Base-by-base conservation (phyloP, 37 sponge, comb jelly and placozoan species). In the Agelas oroides region DNA sequence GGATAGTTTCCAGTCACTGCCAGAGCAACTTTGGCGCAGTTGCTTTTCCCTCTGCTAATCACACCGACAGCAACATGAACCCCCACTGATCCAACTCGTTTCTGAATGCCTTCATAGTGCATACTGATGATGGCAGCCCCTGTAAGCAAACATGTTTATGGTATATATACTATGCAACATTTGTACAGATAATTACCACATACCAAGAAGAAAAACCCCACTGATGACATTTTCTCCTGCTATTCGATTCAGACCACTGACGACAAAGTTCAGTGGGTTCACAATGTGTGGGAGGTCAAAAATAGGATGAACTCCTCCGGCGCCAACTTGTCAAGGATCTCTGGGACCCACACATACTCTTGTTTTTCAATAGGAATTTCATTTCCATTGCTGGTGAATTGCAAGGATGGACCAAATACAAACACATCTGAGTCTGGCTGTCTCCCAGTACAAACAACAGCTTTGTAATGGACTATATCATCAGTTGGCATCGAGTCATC, bases 371-470 rank as follows among this genome's bases (percentile, higher is more conserved):
- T 5, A 24, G 68, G 70, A 25, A 80, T 64, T 8, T 14, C 57
- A 1, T 32, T 11, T n/a, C 80, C 80, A 68, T 80, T 35, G 21
- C 16, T 18, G 1, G 1, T 2, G 37, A 80, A 24, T 17, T 80
- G 80, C 20, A 80, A 20, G 0, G 37, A 31, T 30, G 80, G 80
- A 17, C 80, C 80, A 66, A 80, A 53, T 21, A 80, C 69, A 67
- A 63, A 80, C 52, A 80, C 68, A 31, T 80, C 57, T 67, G 80
- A 80, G 17, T 57, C 80, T 52, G 30, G 32, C 24, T 80, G 80
- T 13, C 37, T 56, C 8, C 80, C 80, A 33, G 58, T 53, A 55
- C 70, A 80, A 8, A 36, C 17, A 34, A 80, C 80, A 38, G 70
- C n/a, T n/a, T n/a, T n/a, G n/a, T n/a, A n/a, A n/a, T n/a, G n/a